Percentiles rank a stretch among this genome's conserved stretches.
phyloP scores from a whole-genome alignment of 2,888 invertebrate genomes.

The Sphecodes monilicornis region DNA sequence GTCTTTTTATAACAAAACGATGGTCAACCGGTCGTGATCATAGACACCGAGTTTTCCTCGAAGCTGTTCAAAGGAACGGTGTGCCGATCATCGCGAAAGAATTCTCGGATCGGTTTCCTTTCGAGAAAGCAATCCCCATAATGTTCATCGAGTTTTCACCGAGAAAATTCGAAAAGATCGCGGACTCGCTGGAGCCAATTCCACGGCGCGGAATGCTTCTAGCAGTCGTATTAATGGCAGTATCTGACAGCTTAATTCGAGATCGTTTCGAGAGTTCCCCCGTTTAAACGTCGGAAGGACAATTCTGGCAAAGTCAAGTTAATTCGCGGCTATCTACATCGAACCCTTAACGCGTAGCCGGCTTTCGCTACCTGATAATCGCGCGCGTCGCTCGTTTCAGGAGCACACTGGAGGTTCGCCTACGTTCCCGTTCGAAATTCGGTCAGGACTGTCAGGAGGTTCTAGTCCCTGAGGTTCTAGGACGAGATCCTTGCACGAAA shows the following conservation, averaged over 20 bases:
- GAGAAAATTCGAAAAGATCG: not conserved
- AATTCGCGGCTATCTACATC: constrained; percentile 51
- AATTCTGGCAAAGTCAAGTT: constrained; percentile 59
- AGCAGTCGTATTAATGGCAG: constrained; percentile 18
- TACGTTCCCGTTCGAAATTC: not conserved
- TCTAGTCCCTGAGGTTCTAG: constrained; percentile 12
- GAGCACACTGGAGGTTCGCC: not conserved
- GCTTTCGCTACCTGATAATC: not conserved
- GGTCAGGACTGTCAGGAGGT: constrained; percentile 12
- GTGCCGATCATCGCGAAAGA: not conserved
- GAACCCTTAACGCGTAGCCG: constrained; percentile 22
- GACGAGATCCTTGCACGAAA: constrained; percentile 33
- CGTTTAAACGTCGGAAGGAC: constrained; percentile 42
- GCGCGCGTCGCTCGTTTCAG: not conserved
- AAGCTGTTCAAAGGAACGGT: not conserved
- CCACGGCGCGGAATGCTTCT: constrained; percentile 9
- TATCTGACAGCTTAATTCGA: constrained; percentile 47
- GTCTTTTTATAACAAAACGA: not conserved
- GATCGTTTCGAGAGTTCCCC: constrained; percentile 45
- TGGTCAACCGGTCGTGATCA: not conserved
- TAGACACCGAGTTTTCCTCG: not conserved
- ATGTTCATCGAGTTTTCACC: constrained; percentile 10
- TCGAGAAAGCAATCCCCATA: constrained; percentile 26
- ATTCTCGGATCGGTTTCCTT: constrained; percentile 25
- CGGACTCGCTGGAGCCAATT: constrained; percentile 14